phyloP scores from a whole-genome alignment of 2,888 invertebrate genomes.

The Romanomermis culicivorax region DNA sequence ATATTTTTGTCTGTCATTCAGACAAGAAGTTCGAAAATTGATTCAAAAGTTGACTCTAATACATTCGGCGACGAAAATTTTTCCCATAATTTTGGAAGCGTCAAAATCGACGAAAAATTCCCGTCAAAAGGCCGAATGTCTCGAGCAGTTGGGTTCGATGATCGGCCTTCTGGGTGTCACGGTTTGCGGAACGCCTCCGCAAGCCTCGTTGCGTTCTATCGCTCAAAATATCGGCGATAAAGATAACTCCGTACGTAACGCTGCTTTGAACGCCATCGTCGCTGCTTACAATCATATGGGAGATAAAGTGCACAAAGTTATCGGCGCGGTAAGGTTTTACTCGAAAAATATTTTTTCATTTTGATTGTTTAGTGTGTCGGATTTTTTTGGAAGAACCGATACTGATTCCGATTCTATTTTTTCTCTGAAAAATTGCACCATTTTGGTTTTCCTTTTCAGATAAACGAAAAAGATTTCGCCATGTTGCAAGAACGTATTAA shows the following conservation, averaged over 20 bases:
- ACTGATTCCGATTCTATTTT: neutral
- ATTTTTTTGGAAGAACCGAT: neutral
- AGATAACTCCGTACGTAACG: constrained; percentile 82
- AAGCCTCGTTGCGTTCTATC: constrained; percentile 56
- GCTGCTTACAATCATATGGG: constrained; percentile 72
- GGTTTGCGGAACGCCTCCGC: constrained; percentile 53
- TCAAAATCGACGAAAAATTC: constrained; percentile 81
- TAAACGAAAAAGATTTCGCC: constrained; percentile 79
- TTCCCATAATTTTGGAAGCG: constrained; percentile 75
- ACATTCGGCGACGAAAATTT: constrained; percentile 68
- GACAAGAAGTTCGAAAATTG: constrained; percentile 63
- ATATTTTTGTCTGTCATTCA: too few species aligned
- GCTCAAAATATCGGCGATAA: constrained; percentile 84
- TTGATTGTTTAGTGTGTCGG: neutral
- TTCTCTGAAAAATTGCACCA: neutral
- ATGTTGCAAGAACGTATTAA: constrained; percentile 87
- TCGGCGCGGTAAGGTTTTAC: constrained; percentile 52
- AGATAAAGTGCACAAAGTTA: constrained; percentile 68
- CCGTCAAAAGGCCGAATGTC: constrained; percentile 78
- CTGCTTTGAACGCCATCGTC: constrained; percentile 78
- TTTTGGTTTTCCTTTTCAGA: too few species aligned
- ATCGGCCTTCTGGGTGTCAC: constrained; percentile 62
- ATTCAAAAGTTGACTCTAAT: constrained; percentile 62
- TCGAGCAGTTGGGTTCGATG: constrained; percentile 67
- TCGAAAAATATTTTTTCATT: too few species aligned